Conservation (phyloP, 1,140 invertebrate species). For the Vollenhovia emeryi region DNA sequence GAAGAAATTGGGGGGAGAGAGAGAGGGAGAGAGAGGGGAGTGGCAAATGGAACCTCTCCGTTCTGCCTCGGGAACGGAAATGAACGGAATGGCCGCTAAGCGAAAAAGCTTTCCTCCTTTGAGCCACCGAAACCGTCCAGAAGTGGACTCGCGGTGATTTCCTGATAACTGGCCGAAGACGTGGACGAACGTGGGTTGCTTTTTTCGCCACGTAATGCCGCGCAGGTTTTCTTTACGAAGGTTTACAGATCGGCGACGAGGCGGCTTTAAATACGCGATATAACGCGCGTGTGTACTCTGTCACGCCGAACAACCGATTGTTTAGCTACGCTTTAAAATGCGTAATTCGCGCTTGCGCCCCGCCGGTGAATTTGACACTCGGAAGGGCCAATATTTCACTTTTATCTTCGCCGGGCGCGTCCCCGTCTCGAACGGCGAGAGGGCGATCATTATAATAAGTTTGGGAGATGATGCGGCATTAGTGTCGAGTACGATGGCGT, state of each 20-base stretch:
- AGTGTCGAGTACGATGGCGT: slow-evolving; percentile 70
- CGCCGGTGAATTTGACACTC: slow-evolving; percentile 39
- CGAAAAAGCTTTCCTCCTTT: slow-evolving; percentile 82
- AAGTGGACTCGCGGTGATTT: slow-evolving; percentile 62
- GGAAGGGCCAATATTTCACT: slow-evolving; percentile 40
- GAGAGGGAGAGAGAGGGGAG: too few species aligned
- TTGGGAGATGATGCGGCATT: slow-evolving; percentile 72
- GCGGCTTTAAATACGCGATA: neutral
- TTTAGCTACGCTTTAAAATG: neutral
- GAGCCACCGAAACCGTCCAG: slow-evolving; percentile 73
- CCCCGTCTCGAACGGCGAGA: slow-evolving; percentile 21
- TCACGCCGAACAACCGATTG: neutral
- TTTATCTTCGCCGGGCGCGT: slow-evolving; percentile 27
- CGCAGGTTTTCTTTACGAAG: neutral
- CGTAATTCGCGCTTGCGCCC: neutral
- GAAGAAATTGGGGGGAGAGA: slow-evolving; percentile 68
- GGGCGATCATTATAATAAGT: slow-evolving; percentile 68
- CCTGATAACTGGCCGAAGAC: slow-evolving; percentile 60
- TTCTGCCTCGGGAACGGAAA: slow-evolving; percentile 80
- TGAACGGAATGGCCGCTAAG: slow-evolving; percentile 85
- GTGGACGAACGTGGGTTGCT: neutral
- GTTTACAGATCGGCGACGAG: neutral
- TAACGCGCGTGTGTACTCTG: neutral
- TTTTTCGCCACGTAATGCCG: neutral
- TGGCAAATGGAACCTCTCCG: slow-evolving; percentile 82